Base-by-base conservation (phyloP, 1,140 invertebrate species). In the Trinorchestia longiramus region DNA sequence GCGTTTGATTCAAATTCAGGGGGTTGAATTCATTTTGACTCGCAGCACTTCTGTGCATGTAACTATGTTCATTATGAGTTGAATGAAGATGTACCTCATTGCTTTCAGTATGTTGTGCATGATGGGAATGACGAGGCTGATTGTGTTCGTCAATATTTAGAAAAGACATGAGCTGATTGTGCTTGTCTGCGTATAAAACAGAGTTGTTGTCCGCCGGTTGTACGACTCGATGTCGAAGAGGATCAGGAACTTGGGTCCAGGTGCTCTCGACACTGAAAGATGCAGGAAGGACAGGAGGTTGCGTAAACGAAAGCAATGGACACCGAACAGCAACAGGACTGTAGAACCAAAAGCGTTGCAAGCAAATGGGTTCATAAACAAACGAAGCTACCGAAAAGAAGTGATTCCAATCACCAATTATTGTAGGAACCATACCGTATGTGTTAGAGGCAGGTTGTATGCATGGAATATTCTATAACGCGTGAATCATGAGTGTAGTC, bases 191-290 rank as follows among this genome's bases (percentile, higher is more conserved):
- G 15, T 53, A 19, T 53, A 28, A 42, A 17, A 90, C 17, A 90
- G 88, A 42, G 43, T 90, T 90, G 88, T 41, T 43, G 43, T 90
- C 43, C 4, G 88, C 88, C 88, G 6, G 41, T 90, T 90, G 88
- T 28, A 42, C n/a, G 88, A 42, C 88, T 4, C 88, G 88, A 90
- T 90, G 88, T 90, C 43, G 92, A 8, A 43, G 92, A 42, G 88
- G 41, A 42, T 8, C 41, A 91, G 19, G 43, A 11, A 36, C 8
- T 45, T 94, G 92, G 23, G 92, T 47, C 92, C 92, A 47, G 92
- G 41, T 45, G 92, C 92, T 47, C 6, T 94, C 44, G 92, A n/a
- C 92, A 94, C 92, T 94, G 92, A 47, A 94, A 94, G 92, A 45
- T 94, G 43, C 43, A 94, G 44, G 92, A 47, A 94, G 43, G 92